Base-by-base conservation (phyloP, 2,797 vertebrate genomes). In the Melanotaenia parkinsoni region DNA sequence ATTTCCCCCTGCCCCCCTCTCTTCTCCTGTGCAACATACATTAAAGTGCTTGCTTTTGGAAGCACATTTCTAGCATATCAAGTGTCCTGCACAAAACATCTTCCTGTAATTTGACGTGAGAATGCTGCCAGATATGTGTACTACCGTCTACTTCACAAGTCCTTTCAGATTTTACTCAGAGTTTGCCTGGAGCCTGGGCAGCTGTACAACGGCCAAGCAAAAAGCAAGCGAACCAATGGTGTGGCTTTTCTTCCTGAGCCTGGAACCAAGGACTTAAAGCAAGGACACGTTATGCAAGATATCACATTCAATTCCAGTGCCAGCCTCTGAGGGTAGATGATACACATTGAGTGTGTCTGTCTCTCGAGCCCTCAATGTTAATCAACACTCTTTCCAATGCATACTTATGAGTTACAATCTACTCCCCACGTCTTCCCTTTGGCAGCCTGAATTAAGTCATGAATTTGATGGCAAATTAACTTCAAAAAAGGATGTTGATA, bases 341-440 rank as follows among this genome's bases (percentile, higher is more conserved):
- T 87, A 83, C 91, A 85, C 85, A 76, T 69, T 79, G 83, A 89
- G 86, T 76, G 65, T 14, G 76, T 79, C 68, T 76, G 85, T 91
- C 91, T 92, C 88, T 64, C 12, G 87, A 91, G 89, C 87, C 87
- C 86, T 92, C 79, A 82, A 74, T 89, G 90, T 92, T 92, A 92
- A 93, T 93, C 90, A 92, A 92, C 89, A 87, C 81, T 86, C 87
- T 79, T 90, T 88, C 76, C 86, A 85, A 88, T 89, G 91, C 90
- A 92, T 93, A 92, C 91, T 93, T 90, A 92, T 92, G 91, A 92
- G 88, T 86, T 88, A 83, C 90, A 87, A 89, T 91, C 89, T 86
- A 90, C 89, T 91, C 88, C 86, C 80, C 85, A 83, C 58, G 72
- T 83, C 90, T 88, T 90, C 86, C 91, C 87, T 85, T 90, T 88